Evolutionary conservation across 2,888 invertebrate genomes (phyloP).

Genomic region (Blomia tropicalis): DNA sequence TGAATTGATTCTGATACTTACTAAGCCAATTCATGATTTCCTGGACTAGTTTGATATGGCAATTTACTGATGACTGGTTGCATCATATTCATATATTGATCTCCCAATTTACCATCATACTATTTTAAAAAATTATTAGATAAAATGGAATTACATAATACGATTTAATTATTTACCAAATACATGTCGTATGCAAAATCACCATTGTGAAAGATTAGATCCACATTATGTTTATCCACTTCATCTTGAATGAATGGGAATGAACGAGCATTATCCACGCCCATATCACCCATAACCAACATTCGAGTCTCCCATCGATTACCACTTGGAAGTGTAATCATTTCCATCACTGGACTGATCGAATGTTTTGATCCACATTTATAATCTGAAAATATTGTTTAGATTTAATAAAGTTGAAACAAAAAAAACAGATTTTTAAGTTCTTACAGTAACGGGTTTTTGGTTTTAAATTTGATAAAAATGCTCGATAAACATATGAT

Average conservation of each 20-base stretch:
- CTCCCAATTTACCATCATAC: constrained; percentile 43
- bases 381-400: not conserved
- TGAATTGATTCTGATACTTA: too few species aligned
- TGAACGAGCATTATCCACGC: constrained; percentile 26
- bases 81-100: constrained; percentile 81
- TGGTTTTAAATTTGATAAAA: constrained; percentile 36
- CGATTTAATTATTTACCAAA: too few species aligned
- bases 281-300: constrained; percentile 35
- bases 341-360: not conserved
- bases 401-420: not conserved
- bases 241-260: constrained; percentile 16
- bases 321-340: constrained; percentile 30
- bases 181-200: constrained; percentile 26
- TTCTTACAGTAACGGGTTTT: constrained; percentile 21
- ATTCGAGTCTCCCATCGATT: constrained; percentile 30
- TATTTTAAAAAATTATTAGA: not conserved
- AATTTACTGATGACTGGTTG: constrained; percentile 71
- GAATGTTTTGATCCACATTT: not conserved
- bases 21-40: constrained; percentile 55
- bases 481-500: constrained; percentile 63
- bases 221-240: constrained; percentile 2
- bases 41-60: constrained; percentile 70
- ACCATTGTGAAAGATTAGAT: constrained; percentile 24
- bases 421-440: not conserved
- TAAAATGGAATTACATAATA: not conserved